Evolutionary conservation across 2,113 vertebrate species (phyloP).

Genomic region (Meles meles): DNA sequence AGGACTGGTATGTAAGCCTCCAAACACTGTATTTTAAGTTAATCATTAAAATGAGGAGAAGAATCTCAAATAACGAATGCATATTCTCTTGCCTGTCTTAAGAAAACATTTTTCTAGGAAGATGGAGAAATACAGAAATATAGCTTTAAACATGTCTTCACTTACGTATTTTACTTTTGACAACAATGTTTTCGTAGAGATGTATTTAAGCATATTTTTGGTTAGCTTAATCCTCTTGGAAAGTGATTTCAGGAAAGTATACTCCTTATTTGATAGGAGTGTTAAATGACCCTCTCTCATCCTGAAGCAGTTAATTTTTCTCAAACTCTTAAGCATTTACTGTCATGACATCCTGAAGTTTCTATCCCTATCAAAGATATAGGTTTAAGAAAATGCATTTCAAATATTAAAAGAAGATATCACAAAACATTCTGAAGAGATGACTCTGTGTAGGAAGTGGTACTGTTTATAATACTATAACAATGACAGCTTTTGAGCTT

Average conservation of each 20-base stretch:
- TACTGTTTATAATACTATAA: not conserved
- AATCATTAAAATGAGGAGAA: not conserved
- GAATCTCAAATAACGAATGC: not conserved
- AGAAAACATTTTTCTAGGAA: not conserved
- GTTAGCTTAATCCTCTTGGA: not conserved
- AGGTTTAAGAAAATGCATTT: conserved; percentile 1
- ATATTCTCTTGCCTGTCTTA: not conserved
- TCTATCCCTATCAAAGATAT: not conserved
- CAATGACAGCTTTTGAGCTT: not conserved
- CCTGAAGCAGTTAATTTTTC: not conserved
- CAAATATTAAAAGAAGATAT: not conserved
- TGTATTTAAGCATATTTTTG: not conserved
- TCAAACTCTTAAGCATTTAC: not conserved
- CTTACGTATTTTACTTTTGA: not conserved
- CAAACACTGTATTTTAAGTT: not conserved
- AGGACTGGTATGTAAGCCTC: not conserved
- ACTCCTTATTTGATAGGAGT: not conserved
- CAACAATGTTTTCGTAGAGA: not conserved
- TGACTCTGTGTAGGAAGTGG: not conserved
- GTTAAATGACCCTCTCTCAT: not conserved
- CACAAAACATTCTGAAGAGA: not conserved
- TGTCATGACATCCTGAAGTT: not conserved
- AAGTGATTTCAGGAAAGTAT: not conserved
- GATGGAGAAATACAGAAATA: not conserved
- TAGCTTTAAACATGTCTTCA: not conserved